Conservation (phyloP, 2,113 vertebrate genomes). For the Elachura formosa region DNA sequence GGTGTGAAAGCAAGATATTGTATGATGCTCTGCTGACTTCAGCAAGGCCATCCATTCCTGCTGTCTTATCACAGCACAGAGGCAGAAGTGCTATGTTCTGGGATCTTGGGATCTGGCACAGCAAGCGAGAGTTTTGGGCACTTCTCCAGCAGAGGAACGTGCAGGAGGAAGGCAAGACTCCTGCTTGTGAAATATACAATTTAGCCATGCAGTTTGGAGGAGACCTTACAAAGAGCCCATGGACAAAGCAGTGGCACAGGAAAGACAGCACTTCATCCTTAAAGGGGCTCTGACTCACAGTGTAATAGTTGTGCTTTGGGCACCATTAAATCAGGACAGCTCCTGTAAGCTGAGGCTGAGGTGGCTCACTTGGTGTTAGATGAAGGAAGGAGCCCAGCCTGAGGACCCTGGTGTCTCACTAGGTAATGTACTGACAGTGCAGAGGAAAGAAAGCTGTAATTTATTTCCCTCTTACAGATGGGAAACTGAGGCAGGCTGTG, state of each 20-base stretch:
- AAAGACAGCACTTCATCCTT: background rate
- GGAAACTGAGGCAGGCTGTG: background rate
- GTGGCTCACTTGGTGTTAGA: background rate
- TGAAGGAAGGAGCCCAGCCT: background rate
- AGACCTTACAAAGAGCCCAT: background rate
- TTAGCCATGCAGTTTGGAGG: background rate
- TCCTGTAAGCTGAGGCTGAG: background rate
- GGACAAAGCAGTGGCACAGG: background rate
- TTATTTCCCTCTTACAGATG: background rate
- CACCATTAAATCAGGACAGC: background rate
- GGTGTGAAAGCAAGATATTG: background rate
- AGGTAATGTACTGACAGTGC: too few relatives aligned
- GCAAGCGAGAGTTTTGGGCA: background rate
- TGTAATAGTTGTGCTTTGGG: background rate
- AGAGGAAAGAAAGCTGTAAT: background rate
- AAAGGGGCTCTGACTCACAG: background rate
- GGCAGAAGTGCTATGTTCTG: rapidly evolving
- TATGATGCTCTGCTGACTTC: background rate
- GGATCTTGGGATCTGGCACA: background rate
- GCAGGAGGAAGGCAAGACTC: background rate
- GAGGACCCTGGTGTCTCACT: background rate
- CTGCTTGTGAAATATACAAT: background rate
- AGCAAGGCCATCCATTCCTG: background rate
- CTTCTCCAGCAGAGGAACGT: background rate
- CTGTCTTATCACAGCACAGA: background rate